Percentiles rank a stretch among this genome's conserved stretches.
Conservation (phyloP, 2,113 vertebrate genomes). For the Himantopus leucocephalus region DNA sequence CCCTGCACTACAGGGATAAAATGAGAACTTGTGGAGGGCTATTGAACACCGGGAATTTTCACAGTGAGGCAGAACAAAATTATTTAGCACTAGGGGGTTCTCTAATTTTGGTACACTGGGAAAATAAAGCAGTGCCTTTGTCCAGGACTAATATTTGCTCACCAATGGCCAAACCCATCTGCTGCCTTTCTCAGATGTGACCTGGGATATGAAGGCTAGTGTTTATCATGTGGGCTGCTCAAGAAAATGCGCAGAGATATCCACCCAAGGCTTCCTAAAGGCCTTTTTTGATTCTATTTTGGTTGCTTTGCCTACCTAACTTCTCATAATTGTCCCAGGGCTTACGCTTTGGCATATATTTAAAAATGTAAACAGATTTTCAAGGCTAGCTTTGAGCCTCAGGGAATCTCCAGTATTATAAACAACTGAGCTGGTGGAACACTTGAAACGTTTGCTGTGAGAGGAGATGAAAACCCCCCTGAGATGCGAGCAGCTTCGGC, state of each 20-base stretch:
- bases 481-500: not conserved
- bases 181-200: not conserved
- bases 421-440: slow-evolving; percentile 1
- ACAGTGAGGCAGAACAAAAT: slow-evolving; percentile 63
- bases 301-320: not conserved
- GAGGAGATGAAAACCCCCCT: not conserved
- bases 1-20: slow-evolving; percentile 53
- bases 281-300: not conserved
- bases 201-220: not conserved
- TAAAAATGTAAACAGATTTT: slow-evolving; percentile 34
- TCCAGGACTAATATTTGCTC: slow-evolving; percentile 13
- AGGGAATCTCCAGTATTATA: not conserved
- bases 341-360: not conserved
- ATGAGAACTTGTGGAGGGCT: slow-evolving; percentile 61
- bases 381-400: slow-evolving; percentile 3
- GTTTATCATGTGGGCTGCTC: not conserved
- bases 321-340: not conserved
- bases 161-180: not conserved
- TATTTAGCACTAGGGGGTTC: slow-evolving; percentile 50
- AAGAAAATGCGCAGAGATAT: not conserved
- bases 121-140: slow-evolving; percentile 47
- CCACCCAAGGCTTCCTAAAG: not conserved
- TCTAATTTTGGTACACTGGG: slow-evolving; percentile 52
- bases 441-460: not conserved
- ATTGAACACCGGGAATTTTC: slow-evolving; percentile 65